Conservation (phyloP, 2,888 invertebrate genomes). For the Parapristionchus giblindavisi region DNA sequence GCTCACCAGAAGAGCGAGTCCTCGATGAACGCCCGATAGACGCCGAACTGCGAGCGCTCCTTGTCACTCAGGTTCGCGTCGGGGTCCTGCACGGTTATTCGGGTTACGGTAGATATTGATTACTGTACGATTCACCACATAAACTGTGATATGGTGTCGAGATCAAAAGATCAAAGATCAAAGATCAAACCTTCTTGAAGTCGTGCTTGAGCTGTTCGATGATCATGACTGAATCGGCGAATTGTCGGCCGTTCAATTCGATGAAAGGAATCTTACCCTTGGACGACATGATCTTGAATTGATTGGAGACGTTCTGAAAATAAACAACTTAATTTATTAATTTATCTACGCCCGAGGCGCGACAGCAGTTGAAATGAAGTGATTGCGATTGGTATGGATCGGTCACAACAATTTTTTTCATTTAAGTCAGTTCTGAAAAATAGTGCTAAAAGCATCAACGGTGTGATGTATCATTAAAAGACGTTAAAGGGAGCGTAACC, state of each 20-base stretch:
- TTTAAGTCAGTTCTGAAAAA: too few species aligned
- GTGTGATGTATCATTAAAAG: too few species aligned
- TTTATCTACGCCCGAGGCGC: too few species aligned
- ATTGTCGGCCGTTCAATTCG: constrained; percentile 91
- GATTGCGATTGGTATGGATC: too few species aligned
- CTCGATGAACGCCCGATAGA: constrained; percentile 58
- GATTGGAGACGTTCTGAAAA: constrained; percentile 61
- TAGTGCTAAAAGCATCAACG: too few species aligned
- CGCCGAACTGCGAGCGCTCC: constrained; percentile 52
- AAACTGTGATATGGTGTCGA: not conserved
- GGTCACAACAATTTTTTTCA: too few species aligned
- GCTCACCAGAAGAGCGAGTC: constrained; percentile 55
- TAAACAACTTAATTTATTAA: not conserved
- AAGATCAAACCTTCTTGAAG: constrained; percentile 21
- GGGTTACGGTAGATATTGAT: not conserved
- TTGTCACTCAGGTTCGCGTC: constrained; percentile 44
- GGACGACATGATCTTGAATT: constrained; percentile 58
- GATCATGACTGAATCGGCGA: constrained; percentile 89
- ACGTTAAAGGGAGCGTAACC: too few species aligned
- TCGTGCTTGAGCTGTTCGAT: constrained; percentile 72
- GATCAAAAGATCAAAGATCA: not conserved
- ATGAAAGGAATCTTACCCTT: constrained; percentile 82
- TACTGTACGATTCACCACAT: not conserved
- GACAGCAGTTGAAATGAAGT: too few species aligned
- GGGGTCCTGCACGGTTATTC: constrained; percentile 15